Conservation (phyloP, 2,797 vertebrate genomes). For the Hyperoplus immaculatus region DNA sequence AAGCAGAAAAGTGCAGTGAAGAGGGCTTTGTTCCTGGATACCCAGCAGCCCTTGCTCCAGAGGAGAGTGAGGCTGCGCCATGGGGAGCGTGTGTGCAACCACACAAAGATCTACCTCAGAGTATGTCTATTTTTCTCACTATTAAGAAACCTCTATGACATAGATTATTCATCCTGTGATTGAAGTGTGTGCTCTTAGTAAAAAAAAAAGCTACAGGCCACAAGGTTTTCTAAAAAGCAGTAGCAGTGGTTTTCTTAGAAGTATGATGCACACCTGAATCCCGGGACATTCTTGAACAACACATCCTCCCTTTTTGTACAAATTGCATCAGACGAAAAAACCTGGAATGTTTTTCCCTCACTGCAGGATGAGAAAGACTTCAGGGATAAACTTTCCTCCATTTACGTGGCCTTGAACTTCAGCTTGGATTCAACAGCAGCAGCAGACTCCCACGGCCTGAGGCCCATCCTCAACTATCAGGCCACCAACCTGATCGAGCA, state of each 20-base stretch:
- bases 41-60: slow-evolving; percentile 84
- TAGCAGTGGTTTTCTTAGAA: neutral
- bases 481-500: slow-evolving; percentile 88
- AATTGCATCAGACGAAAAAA: slow-evolving; percentile 9
- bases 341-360: slow-evolving; percentile 32
- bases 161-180: neutral
- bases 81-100: slow-evolving; percentile 83
- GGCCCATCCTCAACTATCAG: slow-evolving; percentile 92
- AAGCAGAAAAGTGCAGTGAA: slow-evolving; percentile 90
- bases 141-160: neutral
- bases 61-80: slow-evolving; percentile 82
- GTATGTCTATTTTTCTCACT: slow-evolving; percentile 71
- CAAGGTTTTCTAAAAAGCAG: neutral
- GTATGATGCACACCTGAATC: neutral
- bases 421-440: slow-evolving; percentile 89
- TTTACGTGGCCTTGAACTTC: slow-evolving; percentile 91
- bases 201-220: neutral
- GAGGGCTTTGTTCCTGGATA: slow-evolving; percentile 89
- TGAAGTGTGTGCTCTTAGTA: neutral
- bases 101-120: slow-evolving; percentile 91
- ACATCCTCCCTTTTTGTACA: neutral
- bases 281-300: neutral
- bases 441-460: slow-evolving; percentile 86
- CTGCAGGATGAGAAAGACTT: slow-evolving; percentile 93
- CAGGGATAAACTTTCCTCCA: slow-evolving; percentile 94